These are phyloP conservation scores for Novumbra hubbsi DNA, from an alignment of 2,797 vertebrate genomes.

Conservation along the genomic window DNA sequence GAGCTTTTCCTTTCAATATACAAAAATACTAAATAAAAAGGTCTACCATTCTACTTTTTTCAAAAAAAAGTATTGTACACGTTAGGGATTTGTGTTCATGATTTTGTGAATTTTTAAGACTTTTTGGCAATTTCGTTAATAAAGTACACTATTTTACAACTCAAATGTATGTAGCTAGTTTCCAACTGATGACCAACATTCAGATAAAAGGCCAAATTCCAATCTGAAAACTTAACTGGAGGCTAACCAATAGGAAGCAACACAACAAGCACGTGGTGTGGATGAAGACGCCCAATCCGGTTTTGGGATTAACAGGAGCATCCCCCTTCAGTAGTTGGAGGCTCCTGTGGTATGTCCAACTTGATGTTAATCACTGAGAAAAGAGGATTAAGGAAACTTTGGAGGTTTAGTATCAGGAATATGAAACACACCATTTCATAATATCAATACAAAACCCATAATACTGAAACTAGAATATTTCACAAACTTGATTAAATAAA, in stretches of 20 bases:
- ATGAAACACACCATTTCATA: background rate
- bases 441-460: too few species aligned
- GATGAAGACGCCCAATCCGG: constrained; percentile 56
- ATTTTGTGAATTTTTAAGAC: constrained; percentile 61
- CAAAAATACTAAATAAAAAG: constrained; percentile 82
- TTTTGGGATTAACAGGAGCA: constrained; percentile 87
- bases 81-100: constrained; percentile 66
- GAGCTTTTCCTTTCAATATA: constrained; percentile 75
- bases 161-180: constrained; percentile 64
- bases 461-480: too few species aligned
- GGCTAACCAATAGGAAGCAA: constrained; percentile 88
- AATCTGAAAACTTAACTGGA: constrained; percentile 77
- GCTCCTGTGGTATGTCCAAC: constrained; percentile 85
- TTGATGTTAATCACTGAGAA: constrained; percentile 87
- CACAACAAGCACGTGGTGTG: constrained; percentile 82
- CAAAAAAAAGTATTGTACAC: constrained; percentile 67
- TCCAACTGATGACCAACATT: constrained; percentile 64
- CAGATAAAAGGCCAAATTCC: constrained; percentile 78
- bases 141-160: constrained; percentile 85
- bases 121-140: constrained; percentile 84
- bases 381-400: constrained; percentile 71
- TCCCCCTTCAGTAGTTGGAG: constrained; percentile 79
- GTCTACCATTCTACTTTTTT: constrained; percentile 55
- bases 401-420: background rate
- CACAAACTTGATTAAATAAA: too few species aligned